Evolutionary conservation across 1,140 invertebrate genomes (phyloP), one percentile per base, ranked within the genome.

Genomic region (Lethrus apterus): DNA sequence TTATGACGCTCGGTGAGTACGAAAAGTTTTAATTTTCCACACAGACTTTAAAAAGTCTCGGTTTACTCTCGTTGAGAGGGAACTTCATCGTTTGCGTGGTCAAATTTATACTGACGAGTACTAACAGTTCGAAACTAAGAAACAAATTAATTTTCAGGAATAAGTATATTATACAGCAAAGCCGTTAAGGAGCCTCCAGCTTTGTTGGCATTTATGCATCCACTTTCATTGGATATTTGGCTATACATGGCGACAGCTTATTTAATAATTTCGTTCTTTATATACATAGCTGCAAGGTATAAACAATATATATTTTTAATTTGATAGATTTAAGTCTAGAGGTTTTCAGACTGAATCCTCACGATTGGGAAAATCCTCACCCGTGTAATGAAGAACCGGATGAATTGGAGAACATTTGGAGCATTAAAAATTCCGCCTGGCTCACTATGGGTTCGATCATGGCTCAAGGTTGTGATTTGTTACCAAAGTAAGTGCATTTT

Each of bases 201-300:
- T 60, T 66, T 94, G 1, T 89, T 94, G 67, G 86, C 87, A 0
- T 95, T 96, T 62, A 69, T 93, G 34, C 81, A 81, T 10, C 93
- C 93, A 2, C 80, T 96, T 45, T 90, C 89, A 2, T 70, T 86
- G 5, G 84, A 91, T 58, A 92, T 96, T 10, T 97, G 93, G 93
- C 80, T 95, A 50, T 93, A 89, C 65, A 91, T 92, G 79, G 83
- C 81, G 0, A 84, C 85, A 0, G 88, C 90, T 7, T 94, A 90
- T 66, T 69, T 95, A 24, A 80, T 81, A 17, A 86, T 95, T 24
- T 92, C 89, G 0, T 60, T 90, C 23, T 70, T 91, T 33, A 75
- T 95, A n/a, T 93, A 86, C 58, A 64, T 92, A 42, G 73, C 88
- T 46, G 86, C 86, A 2, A 81, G 88, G 85, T 87, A 70, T 70